Evolutionary conservation across 2,113 vertebrate genomes (phyloP).

Genomic region (Cyanoramphus novaezelandiae): DNA sequence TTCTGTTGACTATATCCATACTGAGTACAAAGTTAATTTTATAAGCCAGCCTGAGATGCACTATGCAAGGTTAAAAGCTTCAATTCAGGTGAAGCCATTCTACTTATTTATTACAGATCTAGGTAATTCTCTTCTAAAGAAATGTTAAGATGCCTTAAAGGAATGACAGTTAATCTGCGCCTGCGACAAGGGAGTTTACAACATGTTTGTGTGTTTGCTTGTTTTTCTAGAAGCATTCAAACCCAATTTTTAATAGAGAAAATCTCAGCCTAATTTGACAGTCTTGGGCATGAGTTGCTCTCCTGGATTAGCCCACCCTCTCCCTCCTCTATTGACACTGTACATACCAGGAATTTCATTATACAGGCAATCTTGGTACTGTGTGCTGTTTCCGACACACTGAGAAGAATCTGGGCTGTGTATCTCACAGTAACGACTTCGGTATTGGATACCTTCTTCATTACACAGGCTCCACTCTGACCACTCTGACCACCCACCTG

Average conservation of each 20-base stretch:
- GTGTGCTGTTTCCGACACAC: constrained; percentile 90
- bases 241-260: neutral
- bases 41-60: neutral
- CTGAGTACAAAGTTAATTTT: neutral
- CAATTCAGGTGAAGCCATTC: neutral
- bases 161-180: neutral
- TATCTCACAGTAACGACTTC: constrained; percentile 82
- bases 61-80: neutral
- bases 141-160: neutral
- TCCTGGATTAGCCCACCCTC: neutral
- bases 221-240: neutral
- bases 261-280: neutral
- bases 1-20: neutral
- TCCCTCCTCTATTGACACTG: neutral
- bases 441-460: constrained; percentile 86
- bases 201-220: neutral
- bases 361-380: constrained; percentile 87
- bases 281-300: neutral
- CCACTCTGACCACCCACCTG: constrained; percentile 97
- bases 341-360: constrained; percentile 90
- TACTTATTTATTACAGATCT: neutral
- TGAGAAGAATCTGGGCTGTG: constrained; percentile 74
- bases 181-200: neutral
- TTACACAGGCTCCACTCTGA: constrained; percentile 91
- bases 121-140: neutral